Evolutionary conservation across 2,797 vertebrate species (phyloP).

Genomic region (Cossypha dichroa): DNA sequence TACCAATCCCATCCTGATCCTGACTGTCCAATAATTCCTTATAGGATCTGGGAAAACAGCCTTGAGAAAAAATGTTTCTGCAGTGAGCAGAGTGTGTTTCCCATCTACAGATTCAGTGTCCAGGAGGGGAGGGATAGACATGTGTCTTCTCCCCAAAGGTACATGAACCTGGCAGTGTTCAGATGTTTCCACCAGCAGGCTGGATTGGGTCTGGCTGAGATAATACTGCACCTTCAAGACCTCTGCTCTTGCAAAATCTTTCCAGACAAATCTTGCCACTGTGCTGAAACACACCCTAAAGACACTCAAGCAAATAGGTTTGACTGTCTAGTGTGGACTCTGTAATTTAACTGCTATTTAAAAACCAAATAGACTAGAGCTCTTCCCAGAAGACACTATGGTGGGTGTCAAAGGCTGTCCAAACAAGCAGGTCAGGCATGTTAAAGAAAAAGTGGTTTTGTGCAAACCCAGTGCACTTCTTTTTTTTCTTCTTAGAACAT

Average conservation of each 20-base stretch:
- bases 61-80: neutral
- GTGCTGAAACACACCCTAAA: neutral
- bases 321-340: neutral
- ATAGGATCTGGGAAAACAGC: neutral
- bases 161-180: neutral
- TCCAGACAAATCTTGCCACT: neutral
- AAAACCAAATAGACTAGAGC: neutral
- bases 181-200: neutral
- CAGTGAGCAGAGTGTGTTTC: neutral
- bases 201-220: neutral
- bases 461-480: neutral
- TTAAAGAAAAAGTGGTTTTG: neutral
- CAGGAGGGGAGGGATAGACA: neutral
- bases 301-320: neutral
- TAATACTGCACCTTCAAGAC: neutral
- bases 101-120: neutral
- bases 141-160: neutral
- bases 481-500: neutral
- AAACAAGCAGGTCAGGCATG: neutral
- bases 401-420: neutral
- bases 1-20: neutral
- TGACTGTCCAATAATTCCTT: neutral
- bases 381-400: conserved; percentile 26
- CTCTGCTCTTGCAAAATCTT: conserved; percentile 5
- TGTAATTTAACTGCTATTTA: conserved; percentile 43